Base-by-base conservation (phyloP, 2,888 invertebrate species). In the Anthrax anthrax region DNA sequence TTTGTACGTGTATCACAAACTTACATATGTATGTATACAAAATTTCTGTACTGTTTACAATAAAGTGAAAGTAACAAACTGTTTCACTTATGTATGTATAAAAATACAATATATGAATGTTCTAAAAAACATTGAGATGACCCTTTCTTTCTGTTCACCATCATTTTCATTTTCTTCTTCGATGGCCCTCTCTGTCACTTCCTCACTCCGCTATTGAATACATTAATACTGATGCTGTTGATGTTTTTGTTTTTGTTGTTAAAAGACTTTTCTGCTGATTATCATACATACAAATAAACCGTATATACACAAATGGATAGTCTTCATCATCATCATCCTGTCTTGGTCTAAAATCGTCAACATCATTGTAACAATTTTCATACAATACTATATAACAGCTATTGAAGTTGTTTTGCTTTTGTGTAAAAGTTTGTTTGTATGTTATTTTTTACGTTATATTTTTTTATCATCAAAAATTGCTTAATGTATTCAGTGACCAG, bases 401-500 rank as follows among this genome's bases (percentile, higher is more conserved):
- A 8, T 23, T 8, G 23, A 23, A 23, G 23, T 23, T 8, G 23
- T 23, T 23, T 23, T 23, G 5, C 4, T 23, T 23, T 8, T 23
- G 8, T 23, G 23, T 4, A 23, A 23, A 23, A 23, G 23, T 23
- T n/a, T 32, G 29, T 32, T 32, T 32, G 8, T 32, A 12, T n/a
- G n/a, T n/a, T n/a, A n/a, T n/a, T n/a, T 32, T 32, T 32, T 32
- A 1, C 9, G 8, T 12, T 3, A 32, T 12, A 12, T 40, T 36
- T 39, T 42, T 42, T 34, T 16, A 27, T 27, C 19, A 19, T 32
- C 34, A 40, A 38, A 45, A 41, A 42, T 45, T 43, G 40, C 42
- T 50, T 50, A 50, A 50, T 50, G 45, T 50, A 50, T 47, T 50
- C 50, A 50, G 47, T 50, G 50, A 50, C 50, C 50, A 50, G 47